Percentiles rank a stretch among this genome's conserved stretches.
Conservation (phyloP, 2,888 invertebrate genomes). For the Latheticus oryzae region DNA sequence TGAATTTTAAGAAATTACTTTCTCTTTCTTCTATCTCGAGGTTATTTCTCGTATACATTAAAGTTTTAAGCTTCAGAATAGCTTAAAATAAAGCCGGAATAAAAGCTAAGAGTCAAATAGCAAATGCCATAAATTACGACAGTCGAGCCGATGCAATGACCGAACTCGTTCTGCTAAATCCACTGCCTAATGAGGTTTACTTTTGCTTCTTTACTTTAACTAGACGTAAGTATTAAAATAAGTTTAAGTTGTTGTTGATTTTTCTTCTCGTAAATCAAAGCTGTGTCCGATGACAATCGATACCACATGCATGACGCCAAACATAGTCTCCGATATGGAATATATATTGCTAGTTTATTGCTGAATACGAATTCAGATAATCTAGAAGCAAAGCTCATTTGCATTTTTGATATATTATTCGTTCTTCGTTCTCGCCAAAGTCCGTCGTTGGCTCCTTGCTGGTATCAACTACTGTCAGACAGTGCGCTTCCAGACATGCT, state of each 20-base stretch:
- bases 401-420: constrained; percentile 44
- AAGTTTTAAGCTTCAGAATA: constrained; percentile 57
- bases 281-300: constrained; percentile 49
- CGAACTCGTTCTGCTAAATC: constrained; percentile 34
- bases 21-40: constrained; percentile 57
- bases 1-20: constrained; percentile 64
- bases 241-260: no score
- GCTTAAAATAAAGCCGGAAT: constrained; percentile 57
- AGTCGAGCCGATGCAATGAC: constrained; percentile 50
- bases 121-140: constrained; percentile 58
- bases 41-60: constrained; percentile 59
- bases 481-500: constrained; percentile 37
- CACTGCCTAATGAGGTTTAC: constrained; percentile 27
- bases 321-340: constrained; percentile 52
- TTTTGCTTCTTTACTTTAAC: background rate
- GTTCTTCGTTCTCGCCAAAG: constrained; percentile 37
- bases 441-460: constrained; percentile 30
- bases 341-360: constrained; percentile 57
- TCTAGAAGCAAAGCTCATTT: constrained; percentile 46
- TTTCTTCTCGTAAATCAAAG: constrained; percentile 50
- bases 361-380: constrained; percentile 50
- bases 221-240: background rate
- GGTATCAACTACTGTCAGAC: constrained; percentile 30
- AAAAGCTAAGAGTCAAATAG: constrained; percentile 53
- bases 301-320: constrained; percentile 53